phyloP scores from a whole-genome alignment of 2,113 vertebrate species.

The Sclerurus mexicanus region DNA sequence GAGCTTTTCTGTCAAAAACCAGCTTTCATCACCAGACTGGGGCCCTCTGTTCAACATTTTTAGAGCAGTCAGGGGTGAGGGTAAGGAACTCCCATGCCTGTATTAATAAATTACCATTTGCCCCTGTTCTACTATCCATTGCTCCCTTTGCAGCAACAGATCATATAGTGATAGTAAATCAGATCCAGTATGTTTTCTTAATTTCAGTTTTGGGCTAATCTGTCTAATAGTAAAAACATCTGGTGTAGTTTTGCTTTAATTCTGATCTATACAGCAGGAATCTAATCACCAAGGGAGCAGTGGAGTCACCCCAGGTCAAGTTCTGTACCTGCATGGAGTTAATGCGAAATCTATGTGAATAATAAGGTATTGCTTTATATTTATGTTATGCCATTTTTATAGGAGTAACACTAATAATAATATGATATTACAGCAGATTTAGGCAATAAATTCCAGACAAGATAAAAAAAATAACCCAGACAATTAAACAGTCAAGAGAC shows the following conservation, averaged over 20 bases:
- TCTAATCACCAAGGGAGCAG: constrained; percentile 64
- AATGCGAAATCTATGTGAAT: constrained; percentile 10
- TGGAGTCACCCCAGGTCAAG: constrained; percentile 69
- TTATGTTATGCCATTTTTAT: constrained; percentile 9
- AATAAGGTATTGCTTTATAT: constrained; percentile 53
- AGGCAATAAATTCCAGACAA: constrained; percentile 44
- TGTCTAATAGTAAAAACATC: constrained; percentile 77
- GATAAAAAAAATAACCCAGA: neutral
- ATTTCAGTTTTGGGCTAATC: constrained; percentile 72
- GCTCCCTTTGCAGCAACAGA: constrained; percentile 59
- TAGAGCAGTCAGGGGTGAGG: constrained; percentile 72
- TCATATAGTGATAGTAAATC: constrained; percentile 75
- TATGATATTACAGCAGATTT: constrained; percentile 29
- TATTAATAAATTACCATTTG: constrained; percentile 67
- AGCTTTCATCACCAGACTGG: constrained; percentile 68
- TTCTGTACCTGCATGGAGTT: constrained; percentile 54
- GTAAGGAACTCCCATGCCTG: constrained; percentile 39
- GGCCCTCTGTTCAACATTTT: constrained; percentile 71
- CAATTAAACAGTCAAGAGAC: neutral
- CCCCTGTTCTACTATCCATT: constrained; percentile 4
- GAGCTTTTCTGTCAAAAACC: constrained; percentile 41
- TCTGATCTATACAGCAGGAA: constrained; percentile 74
- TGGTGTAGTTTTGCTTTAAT: constrained; percentile 74
- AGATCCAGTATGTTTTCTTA: constrained; percentile 73
- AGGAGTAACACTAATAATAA: constrained; percentile 34